These are phyloP conservation scores for Podiceps cristatus DNA, from an alignment of 2,113 vertebrate species.

Conservation along the genomic window DNA sequence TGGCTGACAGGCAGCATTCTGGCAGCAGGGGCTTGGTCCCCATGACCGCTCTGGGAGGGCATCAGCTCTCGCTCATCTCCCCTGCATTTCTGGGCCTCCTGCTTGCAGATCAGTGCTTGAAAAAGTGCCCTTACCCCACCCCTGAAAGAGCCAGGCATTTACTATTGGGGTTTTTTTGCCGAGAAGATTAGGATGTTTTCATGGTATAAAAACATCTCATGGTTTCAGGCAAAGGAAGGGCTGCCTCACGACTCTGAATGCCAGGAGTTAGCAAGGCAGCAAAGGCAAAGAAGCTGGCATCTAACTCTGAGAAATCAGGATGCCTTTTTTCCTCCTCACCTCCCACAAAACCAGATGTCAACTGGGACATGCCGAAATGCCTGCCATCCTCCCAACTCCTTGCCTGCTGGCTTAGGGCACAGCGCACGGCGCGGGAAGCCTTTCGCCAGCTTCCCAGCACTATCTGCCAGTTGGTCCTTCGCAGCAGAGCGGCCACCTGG, in stretches of 20 bases:
- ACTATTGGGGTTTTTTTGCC: not conserved
- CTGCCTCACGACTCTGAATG: not conserved
- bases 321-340: not conserved
- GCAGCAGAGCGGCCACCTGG: not conserved
- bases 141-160: not conserved
- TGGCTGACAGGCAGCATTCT: not conserved
- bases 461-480: not conserved
- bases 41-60: fast-evolving
- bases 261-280: not conserved
- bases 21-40: not conserved
- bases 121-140: not conserved
- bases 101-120: not conserved
- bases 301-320: not conserved
- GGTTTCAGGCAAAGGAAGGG: not conserved
- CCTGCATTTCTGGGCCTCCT: not conserved
- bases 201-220: not conserved
- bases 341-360: slow-evolving; percentile 52
- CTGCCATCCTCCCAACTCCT: not conserved
- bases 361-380: not conserved
- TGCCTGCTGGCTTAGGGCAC: not conserved
- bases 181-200: not conserved
- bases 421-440: fast-evolving
- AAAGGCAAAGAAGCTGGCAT: not conserved
- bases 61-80: not conserved
- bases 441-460: not conserved